Conservation (phyloP, 1,140 invertebrate genomes). For the Ericerus pela region DNA sequence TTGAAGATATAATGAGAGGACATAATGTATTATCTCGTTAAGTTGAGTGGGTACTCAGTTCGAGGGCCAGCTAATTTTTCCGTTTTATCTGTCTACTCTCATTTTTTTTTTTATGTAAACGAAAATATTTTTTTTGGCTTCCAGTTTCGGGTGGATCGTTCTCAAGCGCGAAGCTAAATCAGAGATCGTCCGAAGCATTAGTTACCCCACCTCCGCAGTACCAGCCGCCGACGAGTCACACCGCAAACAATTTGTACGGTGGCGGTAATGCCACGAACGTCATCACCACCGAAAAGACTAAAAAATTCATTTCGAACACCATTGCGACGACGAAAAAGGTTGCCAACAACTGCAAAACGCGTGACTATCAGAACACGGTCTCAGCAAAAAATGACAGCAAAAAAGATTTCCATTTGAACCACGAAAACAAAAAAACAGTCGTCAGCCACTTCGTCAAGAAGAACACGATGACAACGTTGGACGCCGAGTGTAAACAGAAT, state of each 20-base stretch:
- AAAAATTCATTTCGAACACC: constrained; percentile 1
- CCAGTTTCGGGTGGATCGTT: no score
- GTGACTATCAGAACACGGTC: not conserved
- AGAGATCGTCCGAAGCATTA: not conserved
- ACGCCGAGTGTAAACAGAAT: constrained; percentile 14
- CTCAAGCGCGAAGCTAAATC: not conserved
- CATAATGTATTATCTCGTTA: no score
- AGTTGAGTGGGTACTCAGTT: no score
- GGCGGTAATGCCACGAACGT: constrained; percentile 27
- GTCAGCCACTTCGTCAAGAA: not conserved
- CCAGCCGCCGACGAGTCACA: not conserved
- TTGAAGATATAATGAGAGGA: no score
- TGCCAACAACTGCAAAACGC: constrained; percentile 18
- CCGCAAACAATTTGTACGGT: not conserved
- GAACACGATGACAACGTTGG: not conserved
- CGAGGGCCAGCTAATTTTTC: no score
- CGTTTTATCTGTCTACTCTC: no score
- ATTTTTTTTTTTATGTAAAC: no score
- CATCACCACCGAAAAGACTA: constrained; percentile 27
- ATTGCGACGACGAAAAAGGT: constrained; percentile 14
- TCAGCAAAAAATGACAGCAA: not conserved
- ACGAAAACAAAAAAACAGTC: not conserved
- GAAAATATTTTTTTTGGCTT: no score
- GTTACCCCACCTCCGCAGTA: not conserved
- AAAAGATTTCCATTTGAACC: not conserved